Percentiles rank a stretch among this genome's conserved stretches.
Evolutionary conservation across 2,888 invertebrate genomes (phyloP).

Genomic region (Orchestes rusci): DNA sequence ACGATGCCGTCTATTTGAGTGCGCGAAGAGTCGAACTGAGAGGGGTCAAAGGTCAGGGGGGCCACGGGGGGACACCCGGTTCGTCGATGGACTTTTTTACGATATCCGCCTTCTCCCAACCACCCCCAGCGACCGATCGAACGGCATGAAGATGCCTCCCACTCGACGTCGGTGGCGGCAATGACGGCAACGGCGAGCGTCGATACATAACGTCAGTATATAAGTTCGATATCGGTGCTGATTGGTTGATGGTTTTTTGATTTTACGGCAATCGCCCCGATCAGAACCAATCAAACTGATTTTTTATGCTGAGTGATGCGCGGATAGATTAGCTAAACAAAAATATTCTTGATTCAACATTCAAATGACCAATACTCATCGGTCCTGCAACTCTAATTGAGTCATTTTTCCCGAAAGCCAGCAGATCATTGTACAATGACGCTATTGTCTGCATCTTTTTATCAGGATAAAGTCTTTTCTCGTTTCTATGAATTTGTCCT

Average conservation of each 20-base stretch:
- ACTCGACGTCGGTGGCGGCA: constrained; percentile 29
- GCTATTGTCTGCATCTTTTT: too few relatives aligned
- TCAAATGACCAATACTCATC: too few relatives aligned
- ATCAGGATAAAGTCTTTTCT: too few relatives aligned
- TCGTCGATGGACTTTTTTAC: constrained; percentile 24
- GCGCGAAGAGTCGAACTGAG: constrained; percentile 18
- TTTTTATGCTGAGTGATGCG: constrained; percentile 21
- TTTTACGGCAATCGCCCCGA: constrained; percentile 17
- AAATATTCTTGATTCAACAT: too few relatives aligned
- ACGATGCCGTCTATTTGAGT: constrained; percentile 33
- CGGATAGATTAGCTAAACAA: too few relatives aligned
- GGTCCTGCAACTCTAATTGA: too few relatives aligned
- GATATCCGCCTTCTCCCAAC: constrained; percentile 25
- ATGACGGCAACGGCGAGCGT: constrained; percentile 21
- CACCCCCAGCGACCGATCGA: constrained; percentile 1
- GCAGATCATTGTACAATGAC: too few relatives aligned
- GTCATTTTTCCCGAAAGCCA: too few relatives aligned
- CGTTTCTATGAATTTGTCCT: too few relatives aligned
- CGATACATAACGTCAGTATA: constrained; percentile 20
- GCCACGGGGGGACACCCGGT: constrained; percentile 8
- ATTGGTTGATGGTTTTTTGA: constrained; percentile 24
- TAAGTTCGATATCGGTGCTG: constrained; percentile 19
- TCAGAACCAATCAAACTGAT: constrained; percentile 16
- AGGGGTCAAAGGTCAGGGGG: constrained; percentile 18
- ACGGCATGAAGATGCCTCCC: constrained; percentile 15